A percentile compares a stretch with the other conserved stretches of the same genome.
These are phyloP conservation scores for Enteromius unitaeniatus DNA, from an alignment of 2,797 vertebrate species.

Conservation along the genomic window DNA sequence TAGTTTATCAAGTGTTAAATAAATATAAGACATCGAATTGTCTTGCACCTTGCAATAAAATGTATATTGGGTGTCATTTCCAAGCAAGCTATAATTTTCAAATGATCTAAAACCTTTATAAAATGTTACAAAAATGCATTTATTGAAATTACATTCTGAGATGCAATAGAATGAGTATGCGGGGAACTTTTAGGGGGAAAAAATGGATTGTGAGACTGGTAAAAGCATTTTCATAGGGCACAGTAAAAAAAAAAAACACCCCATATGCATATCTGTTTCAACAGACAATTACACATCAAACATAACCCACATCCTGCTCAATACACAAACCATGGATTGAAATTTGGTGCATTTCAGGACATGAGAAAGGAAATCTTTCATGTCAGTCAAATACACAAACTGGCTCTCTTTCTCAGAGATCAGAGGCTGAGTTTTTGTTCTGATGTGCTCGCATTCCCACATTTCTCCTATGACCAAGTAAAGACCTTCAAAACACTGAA, in stretches of 20 bases:
- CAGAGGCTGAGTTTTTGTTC: not conserved
- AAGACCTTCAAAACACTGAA: not conserved
- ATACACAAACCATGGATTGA: not conserved
- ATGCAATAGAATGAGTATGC: not conserved
- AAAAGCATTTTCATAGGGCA: not conserved
- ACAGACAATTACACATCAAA: not conserved
- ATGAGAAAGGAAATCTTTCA: constrained; percentile 19
- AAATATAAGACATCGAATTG: not conserved
- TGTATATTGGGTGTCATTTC: not conserved
- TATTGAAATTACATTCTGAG: not conserved
- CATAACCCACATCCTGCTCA: not conserved
- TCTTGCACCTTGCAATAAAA: not conserved
- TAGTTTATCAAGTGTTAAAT: not conserved
- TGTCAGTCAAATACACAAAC: constrained; percentile 1
- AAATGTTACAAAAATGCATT: not conserved
- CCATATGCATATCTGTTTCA: not conserved
- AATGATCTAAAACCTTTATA: not conserved
- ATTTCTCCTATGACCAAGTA: constrained; percentile 19
- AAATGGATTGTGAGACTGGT: not conserved
- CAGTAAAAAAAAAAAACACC: not conserved
- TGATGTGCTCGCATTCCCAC: not conserved
- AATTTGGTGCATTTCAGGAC: not conserved
- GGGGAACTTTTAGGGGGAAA: too few species aligned
- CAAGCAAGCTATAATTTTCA: not conserved
- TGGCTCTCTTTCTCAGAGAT: constrained; percentile 15